A percentile compares a stretch with the other conserved stretches of the same genome.
Conservation (phyloP, 92 coral and sea anemone genomes). For the Actinernus sp. region DNA sequence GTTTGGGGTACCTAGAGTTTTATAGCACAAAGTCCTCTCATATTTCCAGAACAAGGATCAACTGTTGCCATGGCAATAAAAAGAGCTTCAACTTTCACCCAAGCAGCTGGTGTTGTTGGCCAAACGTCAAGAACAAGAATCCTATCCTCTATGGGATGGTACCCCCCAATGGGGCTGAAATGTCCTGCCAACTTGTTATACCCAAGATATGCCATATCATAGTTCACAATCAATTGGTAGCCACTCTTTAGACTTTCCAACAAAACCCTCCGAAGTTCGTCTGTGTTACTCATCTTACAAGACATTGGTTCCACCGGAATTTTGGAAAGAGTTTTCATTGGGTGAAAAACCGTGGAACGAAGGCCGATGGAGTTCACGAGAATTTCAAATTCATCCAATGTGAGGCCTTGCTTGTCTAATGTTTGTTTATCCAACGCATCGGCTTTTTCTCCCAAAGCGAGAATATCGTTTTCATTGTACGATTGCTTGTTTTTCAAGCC, state of each 20-base stretch:
- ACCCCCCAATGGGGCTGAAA: slow-evolving; percentile 64
- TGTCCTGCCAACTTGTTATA: slow-evolving; percentile 25
- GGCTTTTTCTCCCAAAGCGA: slow-evolving; percentile 12
- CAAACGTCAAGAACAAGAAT: slow-evolving; percentile 63
- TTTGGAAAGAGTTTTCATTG: neutral
- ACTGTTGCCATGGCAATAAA: slow-evolving; percentile 54
- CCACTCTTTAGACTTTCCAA: slow-evolving; percentile 38
- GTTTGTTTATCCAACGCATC: slow-evolving; percentile 15
- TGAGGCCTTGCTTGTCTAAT: slow-evolving; percentile 41
- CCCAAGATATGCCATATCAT: slow-evolving; percentile 13
- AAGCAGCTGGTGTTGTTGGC: slow-evolving; percentile 49
- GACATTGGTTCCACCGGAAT: neutral
- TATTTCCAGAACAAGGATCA: slow-evolving; percentile 35
- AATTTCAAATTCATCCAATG: slow-evolving; percentile 24
- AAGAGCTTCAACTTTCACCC: slow-evolving; percentile 56
- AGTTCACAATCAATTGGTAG: slow-evolving; percentile 42
- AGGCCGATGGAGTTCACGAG: slow-evolving; percentile 20
- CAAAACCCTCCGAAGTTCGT: slow-evolving; percentile 47
- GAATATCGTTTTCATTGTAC: slow-evolving; percentile 32
- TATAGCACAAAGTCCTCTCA: slow-evolving; percentile 66
- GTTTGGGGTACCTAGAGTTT: neutral
- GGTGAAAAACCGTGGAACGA: slow-evolving; percentile 12
- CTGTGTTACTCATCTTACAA: slow-evolving; percentile 1
- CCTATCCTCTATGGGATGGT: slow-evolving; percentile 39
- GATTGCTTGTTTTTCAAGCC: neutral